Evolutionary conservation across 2,113 vertebrate genomes (phyloP).

Genomic region (Petaurus breviceps): DNA sequence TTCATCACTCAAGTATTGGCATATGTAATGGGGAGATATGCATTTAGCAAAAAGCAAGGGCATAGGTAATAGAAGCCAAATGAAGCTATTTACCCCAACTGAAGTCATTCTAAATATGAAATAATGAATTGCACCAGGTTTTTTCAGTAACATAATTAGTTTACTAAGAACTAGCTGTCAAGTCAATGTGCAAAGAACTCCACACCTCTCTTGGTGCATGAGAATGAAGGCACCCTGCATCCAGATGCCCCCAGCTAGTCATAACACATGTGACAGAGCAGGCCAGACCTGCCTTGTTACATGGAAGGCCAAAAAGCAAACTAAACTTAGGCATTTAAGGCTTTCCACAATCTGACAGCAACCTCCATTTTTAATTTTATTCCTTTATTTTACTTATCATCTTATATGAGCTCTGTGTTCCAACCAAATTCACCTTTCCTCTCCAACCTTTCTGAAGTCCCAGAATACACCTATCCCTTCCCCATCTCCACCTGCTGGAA

Average conservation of each 20-base stretch:
- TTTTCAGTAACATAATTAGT: constrained; percentile 47
- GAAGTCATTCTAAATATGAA: constrained; percentile 33
- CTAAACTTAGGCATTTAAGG: not conserved
- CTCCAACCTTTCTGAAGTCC: not conserved
- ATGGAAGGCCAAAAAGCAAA: not conserved
- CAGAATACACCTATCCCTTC: not conserved
- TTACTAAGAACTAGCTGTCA: constrained; percentile 31
- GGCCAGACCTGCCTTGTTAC: not conserved
- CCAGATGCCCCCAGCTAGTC: not conserved
- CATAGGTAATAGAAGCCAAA: constrained; percentile 13
- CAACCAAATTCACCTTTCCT: not conserved
- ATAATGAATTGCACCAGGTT: not conserved
- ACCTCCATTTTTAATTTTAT: not conserved
- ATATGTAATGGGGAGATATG: not conserved
- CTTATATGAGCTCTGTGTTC: not conserved
- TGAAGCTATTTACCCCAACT: constrained; percentile 46
- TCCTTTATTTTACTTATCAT: not conserved
- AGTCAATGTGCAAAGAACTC: constrained; percentile 3
- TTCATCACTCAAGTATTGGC: constrained; percentile 37
- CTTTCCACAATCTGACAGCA: not conserved
- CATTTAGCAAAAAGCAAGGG: constrained; percentile 31
- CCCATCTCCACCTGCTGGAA: not conserved
- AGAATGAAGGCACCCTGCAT: not conserved
- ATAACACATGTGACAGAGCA: not conserved
- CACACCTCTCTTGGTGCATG: not conserved